These are phyloP conservation scores for Castor canadensis DNA, from an alignment of 2,113 vertebrate genomes.

Conservation along the genomic window DNA sequence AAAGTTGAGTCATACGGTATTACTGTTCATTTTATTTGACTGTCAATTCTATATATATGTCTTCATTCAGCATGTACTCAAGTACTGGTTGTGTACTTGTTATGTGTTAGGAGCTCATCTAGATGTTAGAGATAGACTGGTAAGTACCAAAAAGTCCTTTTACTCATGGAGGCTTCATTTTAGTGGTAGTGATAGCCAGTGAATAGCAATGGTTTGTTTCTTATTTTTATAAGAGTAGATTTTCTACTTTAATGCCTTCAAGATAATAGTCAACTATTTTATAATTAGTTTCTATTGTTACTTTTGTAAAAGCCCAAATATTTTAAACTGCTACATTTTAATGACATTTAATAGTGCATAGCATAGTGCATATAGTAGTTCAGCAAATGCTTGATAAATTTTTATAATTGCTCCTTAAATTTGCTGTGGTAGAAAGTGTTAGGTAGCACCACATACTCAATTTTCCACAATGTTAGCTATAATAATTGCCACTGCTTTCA, in stretches of 20 bases:
- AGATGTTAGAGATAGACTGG: background rate
- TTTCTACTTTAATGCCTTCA: conserved; percentile 54
- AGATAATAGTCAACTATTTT: conserved; percentile 27
- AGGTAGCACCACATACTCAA: background rate
- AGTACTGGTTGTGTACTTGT: background rate
- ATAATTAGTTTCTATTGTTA: conserved; percentile 40
- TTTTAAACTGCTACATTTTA: conserved; percentile 57
- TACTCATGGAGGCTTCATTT: background rate
- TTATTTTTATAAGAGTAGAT: background rate
- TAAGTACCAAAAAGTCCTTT: background rate
- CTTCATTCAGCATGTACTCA: background rate
- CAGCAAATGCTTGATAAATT: conserved; percentile 51
- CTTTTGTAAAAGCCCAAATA: conserved; percentile 34
- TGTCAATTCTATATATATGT: background rate
- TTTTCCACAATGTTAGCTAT: conserved; percentile 52
- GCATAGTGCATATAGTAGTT: background rate
- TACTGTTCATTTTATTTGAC: background rate
- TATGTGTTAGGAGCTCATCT: background rate
- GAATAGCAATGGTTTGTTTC: conserved; percentile 1
- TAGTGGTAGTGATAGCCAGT: background rate
- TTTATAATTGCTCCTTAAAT: conserved; percentile 60
- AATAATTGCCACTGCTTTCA: background rate
- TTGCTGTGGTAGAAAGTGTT: conserved; percentile 19
- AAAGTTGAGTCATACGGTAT: background rate
- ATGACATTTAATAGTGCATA: conserved; percentile 33